Conservation (phyloP, 2,888 invertebrate genomes). For the Iphiclides podalirius region DNA sequence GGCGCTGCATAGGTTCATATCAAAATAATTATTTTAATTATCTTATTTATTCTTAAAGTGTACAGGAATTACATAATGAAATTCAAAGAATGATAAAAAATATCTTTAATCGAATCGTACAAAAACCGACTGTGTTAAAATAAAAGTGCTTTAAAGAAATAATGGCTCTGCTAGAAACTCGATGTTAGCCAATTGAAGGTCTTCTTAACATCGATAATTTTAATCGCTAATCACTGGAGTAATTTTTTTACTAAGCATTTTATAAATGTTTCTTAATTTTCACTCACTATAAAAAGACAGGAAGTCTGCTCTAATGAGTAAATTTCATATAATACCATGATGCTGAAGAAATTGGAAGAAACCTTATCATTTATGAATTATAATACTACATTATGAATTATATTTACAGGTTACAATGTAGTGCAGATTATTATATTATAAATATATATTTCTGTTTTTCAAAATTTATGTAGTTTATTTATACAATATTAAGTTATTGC, state of each 20-base stretch:
- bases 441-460: too few species aligned
- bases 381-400: too few species aligned
- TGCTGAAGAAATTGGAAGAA: neutral
- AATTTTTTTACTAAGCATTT: neutral
- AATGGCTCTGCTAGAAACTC: neutral
- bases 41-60: too few species aligned
- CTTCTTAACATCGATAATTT: neutral
- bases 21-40: too few species aligned
- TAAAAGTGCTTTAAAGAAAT: constrained; percentile 5
- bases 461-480: too few species aligned
- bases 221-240: neutral
- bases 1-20: too few species aligned
- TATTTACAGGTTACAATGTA: too few species aligned
- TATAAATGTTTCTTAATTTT: neutral
- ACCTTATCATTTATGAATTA: neutral
- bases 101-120: constrained; percentile 18
- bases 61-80: too few species aligned
- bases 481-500: too few species aligned
- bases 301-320: neutral
- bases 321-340: neutral
- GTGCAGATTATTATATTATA: too few species aligned
- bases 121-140: constrained; percentile 9
- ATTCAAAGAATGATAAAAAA: constrained; percentile 1
- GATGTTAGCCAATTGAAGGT: neutral
- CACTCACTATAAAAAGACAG: neutral